Base-by-base conservation (phyloP, 2,888 invertebrate species). In the Scrobipalpa costella region DNA sequence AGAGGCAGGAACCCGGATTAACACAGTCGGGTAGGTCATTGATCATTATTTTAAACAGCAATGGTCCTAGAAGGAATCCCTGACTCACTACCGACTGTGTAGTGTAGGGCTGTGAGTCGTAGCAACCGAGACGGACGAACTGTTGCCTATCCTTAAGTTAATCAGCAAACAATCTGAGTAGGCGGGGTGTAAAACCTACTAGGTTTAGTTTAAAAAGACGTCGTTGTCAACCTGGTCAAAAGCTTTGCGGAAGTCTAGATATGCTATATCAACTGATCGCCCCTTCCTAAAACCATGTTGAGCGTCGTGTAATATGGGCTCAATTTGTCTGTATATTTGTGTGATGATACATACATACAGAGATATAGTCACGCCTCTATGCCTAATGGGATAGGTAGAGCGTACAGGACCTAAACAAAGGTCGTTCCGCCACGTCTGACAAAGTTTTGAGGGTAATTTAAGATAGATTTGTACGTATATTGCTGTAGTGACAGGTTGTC, bases 71-170 rank as follows among this genome's bases (percentile, higher is more conserved):
- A 6, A 50, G 19, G 1, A 21, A 50, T 7, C 50, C 50, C 33
- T 52, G 52, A 27, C 52, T 52, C 27, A 52, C 52, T 27, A 27
- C 52, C 2, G 52, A 52, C 27, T n/a, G 19, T 1, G 52, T 52
- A 13, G 2, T 11, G 7, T 52, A 52, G 13, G 52, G 52, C 11
- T 27, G 27, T 6, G 52, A 52, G 19, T 33, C 52, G 27, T 33
- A 52, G 33, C 52, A 52, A 13, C 52, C 52, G 13, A 33, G 52
- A 9, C 33, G 52, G 21, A 52, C 27, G 27, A 52, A 52, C 27
- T 52, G 52, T 9, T 52, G 52, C 52, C 52, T 21, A 52, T 52
- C 52, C 2, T 27, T 21, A 6, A 52, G 52, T 6, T 52, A 52
- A 27, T 33, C 33, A 13, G 52, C 52, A 52, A 52, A 52, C 13